A percentile compares a stretch with the other conserved stretches of the same genome.
These are phyloP conservation scores for Merops nubicus DNA, from an alignment of 2,113 vertebrate genomes.

Conservation along the genomic window DNA sequence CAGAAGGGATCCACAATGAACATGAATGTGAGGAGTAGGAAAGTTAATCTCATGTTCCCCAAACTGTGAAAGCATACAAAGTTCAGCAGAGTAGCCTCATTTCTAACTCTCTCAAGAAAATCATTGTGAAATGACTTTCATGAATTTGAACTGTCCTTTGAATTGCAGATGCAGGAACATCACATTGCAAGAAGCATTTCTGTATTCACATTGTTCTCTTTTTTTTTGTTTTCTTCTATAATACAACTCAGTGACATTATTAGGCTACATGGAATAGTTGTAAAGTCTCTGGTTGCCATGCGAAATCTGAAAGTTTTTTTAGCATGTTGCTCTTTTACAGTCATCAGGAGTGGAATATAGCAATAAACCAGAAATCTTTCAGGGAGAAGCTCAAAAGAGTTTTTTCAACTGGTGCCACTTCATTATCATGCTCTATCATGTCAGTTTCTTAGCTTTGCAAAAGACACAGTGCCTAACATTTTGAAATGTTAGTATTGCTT, in stretches of 20 bases:
- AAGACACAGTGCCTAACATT: conserved; percentile 26
- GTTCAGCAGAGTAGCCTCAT: background rate
- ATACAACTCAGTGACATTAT: conserved; percentile 47
- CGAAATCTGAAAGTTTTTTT: conserved; percentile 5
- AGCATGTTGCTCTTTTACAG: conserved; percentile 29
- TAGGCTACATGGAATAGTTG: conserved; percentile 29
- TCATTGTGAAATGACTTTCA: background rate
- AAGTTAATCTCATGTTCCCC: background rate
- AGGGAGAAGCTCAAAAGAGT: conserved; percentile 48
- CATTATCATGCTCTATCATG: conserved; percentile 18
- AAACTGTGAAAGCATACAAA: background rate
- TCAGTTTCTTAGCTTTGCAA: conserved; percentile 43
- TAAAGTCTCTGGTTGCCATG: background rate
- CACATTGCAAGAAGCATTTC: background rate
- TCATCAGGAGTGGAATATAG: background rate
- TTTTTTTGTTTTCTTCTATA: background rate
- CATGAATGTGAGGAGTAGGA: background rate
- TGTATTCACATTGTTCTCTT: background rate
- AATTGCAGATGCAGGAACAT: conserved; percentile 34
- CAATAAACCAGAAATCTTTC: conserved; percentile 12
- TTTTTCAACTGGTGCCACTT: conserved; percentile 2
- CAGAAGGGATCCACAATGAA: background rate
- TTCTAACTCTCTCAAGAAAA: background rate
- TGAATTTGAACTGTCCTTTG: conserved; percentile 17
- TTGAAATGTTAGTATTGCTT: conserved; percentile 44